These are phyloP conservation scores for Pteronotus mesoamericanus DNA, from an alignment of 2,797 vertebrate genomes.

Conservation along the genomic window DNA sequence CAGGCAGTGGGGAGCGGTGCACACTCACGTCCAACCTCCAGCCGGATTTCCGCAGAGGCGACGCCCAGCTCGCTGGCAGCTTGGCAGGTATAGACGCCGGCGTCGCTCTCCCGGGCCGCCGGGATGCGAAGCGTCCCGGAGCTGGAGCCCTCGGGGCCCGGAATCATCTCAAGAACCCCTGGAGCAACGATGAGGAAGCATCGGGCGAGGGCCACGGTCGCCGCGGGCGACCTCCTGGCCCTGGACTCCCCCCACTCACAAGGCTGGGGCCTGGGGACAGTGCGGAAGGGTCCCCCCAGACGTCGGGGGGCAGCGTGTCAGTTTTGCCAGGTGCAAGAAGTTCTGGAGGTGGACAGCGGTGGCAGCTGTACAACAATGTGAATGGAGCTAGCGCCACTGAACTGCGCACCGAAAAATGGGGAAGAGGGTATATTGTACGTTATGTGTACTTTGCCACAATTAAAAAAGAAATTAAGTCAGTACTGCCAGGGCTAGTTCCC, in stretches of 20 bases:
- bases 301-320: neutral
- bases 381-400: accelerated
- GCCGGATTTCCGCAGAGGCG: slow-evolving; percentile 78
- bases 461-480: neutral
- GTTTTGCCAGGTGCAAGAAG: neutral
- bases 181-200: neutral
- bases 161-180: slow-evolving; percentile 85
- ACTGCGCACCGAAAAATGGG: accelerated
- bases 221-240: neutral
- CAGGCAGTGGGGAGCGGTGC: accelerated
- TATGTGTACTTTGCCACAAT: neutral
- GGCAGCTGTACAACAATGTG: accelerated
- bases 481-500: neutral
- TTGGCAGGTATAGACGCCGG: slow-evolving; percentile 88
- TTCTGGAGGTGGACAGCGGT: neutral
- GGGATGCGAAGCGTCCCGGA: slow-evolving; percentile 84
- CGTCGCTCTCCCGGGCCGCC: slow-evolving; percentile 84
- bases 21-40: slow-evolving; percentile 91
- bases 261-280: neutral
- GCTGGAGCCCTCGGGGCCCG: slow-evolving; percentile 73
- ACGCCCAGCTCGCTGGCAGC: slow-evolving; percentile 85
- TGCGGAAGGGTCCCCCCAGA: neutral
- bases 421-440: neutral
- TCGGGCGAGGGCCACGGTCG: accelerated
- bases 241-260: neutral